Percentiles rank a stretch among this genome's conserved stretches.
Evolutionary conservation across 1,140 invertebrate species (phyloP).

Genomic region (Latrodectus geometricus): DNA sequence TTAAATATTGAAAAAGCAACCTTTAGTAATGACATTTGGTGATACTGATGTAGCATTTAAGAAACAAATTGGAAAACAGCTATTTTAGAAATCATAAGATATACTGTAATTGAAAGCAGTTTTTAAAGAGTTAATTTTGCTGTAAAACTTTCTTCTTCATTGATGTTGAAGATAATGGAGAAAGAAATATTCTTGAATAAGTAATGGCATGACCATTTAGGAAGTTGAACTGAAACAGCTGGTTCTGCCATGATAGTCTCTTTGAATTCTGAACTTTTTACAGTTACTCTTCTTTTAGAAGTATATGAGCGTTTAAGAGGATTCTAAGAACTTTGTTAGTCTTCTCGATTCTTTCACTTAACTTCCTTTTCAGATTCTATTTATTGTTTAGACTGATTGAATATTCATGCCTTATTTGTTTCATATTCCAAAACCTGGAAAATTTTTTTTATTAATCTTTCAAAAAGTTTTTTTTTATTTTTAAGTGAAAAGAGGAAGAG

Average conservation of each 20-base stretch:
- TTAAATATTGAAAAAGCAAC: too few relatives aligned
- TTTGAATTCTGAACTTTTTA: neutral
- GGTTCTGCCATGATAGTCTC: neutral
- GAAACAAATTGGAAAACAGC: too few relatives aligned
- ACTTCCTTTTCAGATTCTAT: neutral
- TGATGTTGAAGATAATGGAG: too few relatives aligned
- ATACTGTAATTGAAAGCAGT: too few relatives aligned
- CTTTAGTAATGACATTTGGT: too few relatives aligned
- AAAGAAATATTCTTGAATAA: too few relatives aligned
- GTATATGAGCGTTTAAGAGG: neutral
- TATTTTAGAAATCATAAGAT: too few relatives aligned
- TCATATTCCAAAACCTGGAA: neutral
- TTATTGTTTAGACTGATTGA: constrained; percentile 7
- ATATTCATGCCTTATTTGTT: constrained; percentile 26
- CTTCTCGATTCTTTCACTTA: neutral
- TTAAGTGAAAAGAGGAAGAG: neutral
- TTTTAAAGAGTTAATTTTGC: too few relatives aligned
- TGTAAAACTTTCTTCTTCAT: too few relatives aligned
- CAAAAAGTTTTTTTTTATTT: neutral
- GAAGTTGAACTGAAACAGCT: constrained; percentile 3
- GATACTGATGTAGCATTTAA: too few relatives aligned
- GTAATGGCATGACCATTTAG: too few relatives aligned
- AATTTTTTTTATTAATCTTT: neutral
- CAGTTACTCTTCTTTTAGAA: neutral
- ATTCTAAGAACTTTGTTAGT: neutral